A percentile compares a stretch with the other conserved stretches of the same genome.
These are phyloP conservation scores for Psittacara wagleri DNA, from an alignment of 2,113 vertebrate species.

Conservation along the genomic window DNA sequence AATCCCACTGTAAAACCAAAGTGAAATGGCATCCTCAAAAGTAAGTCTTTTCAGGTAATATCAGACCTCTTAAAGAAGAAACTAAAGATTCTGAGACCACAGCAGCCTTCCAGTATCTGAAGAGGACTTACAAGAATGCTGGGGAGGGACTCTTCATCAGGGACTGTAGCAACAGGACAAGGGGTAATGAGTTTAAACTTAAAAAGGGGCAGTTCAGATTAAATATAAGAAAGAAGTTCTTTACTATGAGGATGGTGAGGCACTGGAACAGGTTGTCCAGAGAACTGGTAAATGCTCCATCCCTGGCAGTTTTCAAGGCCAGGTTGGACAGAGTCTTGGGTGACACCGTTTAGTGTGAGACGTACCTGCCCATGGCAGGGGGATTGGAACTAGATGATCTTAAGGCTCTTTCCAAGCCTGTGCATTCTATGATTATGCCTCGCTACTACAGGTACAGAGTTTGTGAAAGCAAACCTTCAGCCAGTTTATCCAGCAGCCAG, in stretches of 20 bases:
- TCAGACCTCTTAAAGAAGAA: neutral
- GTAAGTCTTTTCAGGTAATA: slow-evolving; percentile 52
- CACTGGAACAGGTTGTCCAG: neutral
- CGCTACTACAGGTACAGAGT: neutral
- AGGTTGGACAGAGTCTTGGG: neutral
- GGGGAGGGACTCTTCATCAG: neutral
- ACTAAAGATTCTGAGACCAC: neutral
- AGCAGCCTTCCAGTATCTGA: neutral
- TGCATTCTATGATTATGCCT: neutral
- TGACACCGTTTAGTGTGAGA: neutral
- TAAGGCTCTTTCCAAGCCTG: neutral
- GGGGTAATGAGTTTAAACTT: neutral
- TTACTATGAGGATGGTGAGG: neutral
- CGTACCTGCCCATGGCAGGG: neutral
- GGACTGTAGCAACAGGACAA: neutral
- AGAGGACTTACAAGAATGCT: neutral
- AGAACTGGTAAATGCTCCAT: neutral
- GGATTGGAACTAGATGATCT: neutral
- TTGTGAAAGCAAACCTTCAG: neutral
- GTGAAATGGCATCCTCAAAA: slow-evolving; percentile 50
- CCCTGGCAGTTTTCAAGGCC: neutral
- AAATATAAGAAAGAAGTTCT: neutral
- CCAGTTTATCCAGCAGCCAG: neutral
- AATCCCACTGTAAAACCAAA: slow-evolving; percentile 33
- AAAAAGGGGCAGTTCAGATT: neutral